Base-by-base conservation (phyloP, 2,113 vertebrate species). In the Excalfactoria chinensis region DNA sequence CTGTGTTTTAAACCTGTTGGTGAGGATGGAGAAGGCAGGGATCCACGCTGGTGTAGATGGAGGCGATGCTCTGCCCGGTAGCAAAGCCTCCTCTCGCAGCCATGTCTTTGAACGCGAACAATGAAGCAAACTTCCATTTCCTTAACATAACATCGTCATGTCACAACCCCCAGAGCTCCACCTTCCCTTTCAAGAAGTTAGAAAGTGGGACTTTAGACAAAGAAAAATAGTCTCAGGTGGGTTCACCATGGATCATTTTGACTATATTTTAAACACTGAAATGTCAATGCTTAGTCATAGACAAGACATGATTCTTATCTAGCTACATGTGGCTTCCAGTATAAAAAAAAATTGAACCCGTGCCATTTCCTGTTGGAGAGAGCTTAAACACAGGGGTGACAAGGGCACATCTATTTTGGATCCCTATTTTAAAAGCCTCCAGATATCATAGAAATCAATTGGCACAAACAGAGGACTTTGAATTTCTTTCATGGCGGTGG, bases 361-460 rank as follows among this genome's bases (percentile, higher is more conserved):
- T 97, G 98, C 98, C 98, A 98, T 97, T 98, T 98, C 98, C 98
- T 98, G 97, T 88, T 96, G 95, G 58, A 92, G 82, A 89, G 95
- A 96, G 91, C 96, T 94, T 82, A 93, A 96, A 93, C 86, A 89
- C 95, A 93, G 88, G 96, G 97, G 97, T 97, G 97, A 97, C 93
- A 90, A 96, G 96, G 97, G 95, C 96, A 97, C 70, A 84, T 97
- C 97, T 97, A 98, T 98, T 97, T 97, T 97, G 96, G 97, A 97
- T 85, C 94, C 96, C 87, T 81, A 56, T 97, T 97, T 97, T 97
- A 93, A 97, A 96, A 92, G 87, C 89, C 95, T 88, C 93, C 73
- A 74, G 83, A 90, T 97, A 97, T 97, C 97, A 18, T 83, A 53
- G 80, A 94, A 94, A 97, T 97, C 95, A 97, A 86, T 93, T 93